Conservation (phyloP, 1,140 invertebrate species). For the Pararge aegeria region DNA sequence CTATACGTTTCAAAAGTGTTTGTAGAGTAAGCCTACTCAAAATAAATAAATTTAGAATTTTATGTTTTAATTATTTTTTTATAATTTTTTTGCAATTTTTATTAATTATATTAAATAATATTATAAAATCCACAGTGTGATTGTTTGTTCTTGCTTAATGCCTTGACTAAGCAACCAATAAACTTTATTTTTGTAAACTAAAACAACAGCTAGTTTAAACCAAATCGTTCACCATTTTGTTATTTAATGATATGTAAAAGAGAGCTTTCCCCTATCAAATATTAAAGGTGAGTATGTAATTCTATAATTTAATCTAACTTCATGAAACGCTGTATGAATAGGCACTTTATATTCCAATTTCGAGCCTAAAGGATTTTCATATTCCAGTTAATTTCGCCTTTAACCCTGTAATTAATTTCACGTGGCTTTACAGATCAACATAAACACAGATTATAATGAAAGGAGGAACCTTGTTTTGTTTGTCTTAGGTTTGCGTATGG, state of each 20-base stretch:
- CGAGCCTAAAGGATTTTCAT: conserved; percentile 29
- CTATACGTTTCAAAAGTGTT: too few relatives aligned
- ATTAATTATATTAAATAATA: too few relatives aligned
- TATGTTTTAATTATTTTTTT: too few relatives aligned
- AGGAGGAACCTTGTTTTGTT: conserved; percentile 28
- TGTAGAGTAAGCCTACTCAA: too few relatives aligned
- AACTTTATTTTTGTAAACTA: too few relatives aligned
- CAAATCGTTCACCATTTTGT: too few relatives aligned
- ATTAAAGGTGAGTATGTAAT: conserved; percentile 9
- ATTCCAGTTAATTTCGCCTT: conserved; percentile 40
- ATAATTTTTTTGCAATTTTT: too few relatives aligned
- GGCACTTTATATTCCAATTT: conserved; percentile 17
- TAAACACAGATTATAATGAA: conserved; percentile 47
- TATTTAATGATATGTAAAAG: background rate
- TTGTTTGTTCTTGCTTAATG: too few relatives aligned
- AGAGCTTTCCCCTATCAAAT: background rate
- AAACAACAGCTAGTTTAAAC: too few relatives aligned
- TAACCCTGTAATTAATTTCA: conserved; percentile 49
- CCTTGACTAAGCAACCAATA: too few relatives aligned
- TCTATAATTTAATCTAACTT: conserved; percentile 9
- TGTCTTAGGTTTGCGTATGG: conserved; percentile 32
- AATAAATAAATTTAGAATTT: too few relatives aligned
- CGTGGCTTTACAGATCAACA: conserved; percentile 42
- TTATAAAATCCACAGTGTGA: too few relatives aligned
- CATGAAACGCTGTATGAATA: conserved; percentile 11